These are phyloP conservation scores for Drosophila pseudotakahashii DNA, from an alignment of 2,888 invertebrate genomes.

Conservation along the genomic window DNA sequence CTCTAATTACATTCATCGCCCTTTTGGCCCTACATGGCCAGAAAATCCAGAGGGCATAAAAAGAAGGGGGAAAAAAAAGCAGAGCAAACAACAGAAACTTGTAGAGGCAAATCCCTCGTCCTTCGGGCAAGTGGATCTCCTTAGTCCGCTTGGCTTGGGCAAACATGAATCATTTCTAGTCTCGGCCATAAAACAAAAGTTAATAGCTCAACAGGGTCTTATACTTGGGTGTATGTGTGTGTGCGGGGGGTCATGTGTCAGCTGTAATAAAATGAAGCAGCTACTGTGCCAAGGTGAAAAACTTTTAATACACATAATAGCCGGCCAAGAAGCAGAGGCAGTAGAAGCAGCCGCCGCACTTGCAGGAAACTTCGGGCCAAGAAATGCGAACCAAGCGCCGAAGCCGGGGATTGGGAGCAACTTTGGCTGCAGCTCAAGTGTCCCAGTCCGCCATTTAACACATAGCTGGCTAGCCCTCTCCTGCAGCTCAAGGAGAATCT, in stretches of 20 bases:
- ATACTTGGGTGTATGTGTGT: conserved; percentile 4
- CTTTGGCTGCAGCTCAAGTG: conserved; percentile 74
- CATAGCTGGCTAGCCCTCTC: conserved; percentile 44
- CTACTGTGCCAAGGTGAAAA: conserved; percentile 63
- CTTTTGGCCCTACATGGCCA: conserved; percentile 15
- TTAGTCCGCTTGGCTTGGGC: conserved; percentile 41
- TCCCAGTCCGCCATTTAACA: conserved; percentile 80
- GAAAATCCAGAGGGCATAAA: not conserved
- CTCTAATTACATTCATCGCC: conserved; percentile 64
- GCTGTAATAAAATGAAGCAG: conserved; percentile 74
- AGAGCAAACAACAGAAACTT: conserved; percentile 1
- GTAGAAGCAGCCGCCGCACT: conserved; percentile 47
- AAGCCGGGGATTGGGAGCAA: conserved; percentile 57
- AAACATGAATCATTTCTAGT: conserved; percentile 67
- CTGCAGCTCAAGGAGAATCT: conserved; percentile 5
- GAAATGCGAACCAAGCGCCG: conserved; percentile 63
- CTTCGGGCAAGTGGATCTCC: conserved; percentile 38
- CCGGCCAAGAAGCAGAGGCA: conserved; percentile 51
- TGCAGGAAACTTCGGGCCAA: conserved; percentile 48
- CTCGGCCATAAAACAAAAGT: conserved; percentile 72
- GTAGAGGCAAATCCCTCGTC: conserved; percentile 33
- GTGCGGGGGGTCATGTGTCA: conserved; percentile 53
- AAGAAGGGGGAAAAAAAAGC: not conserved
- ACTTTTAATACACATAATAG: conserved; percentile 79
- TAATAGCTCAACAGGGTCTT: conserved; percentile 61